phyloP scores from a whole-genome alignment of 2,888 invertebrate genomes.

The Bombyx huttoni region DNA sequence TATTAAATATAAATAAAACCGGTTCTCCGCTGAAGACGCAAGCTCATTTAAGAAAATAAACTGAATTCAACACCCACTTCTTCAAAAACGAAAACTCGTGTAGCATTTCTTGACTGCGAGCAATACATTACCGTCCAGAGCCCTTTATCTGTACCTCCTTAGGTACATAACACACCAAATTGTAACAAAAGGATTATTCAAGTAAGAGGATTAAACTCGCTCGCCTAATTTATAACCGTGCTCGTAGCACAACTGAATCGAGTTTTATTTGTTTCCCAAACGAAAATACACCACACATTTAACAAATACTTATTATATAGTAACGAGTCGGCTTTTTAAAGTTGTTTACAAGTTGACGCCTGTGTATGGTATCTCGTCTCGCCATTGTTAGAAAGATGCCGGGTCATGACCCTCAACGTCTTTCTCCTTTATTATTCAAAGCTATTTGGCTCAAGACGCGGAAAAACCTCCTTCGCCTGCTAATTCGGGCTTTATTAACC shows the following conservation, averaged over 20 bases:
- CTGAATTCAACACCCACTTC: slow-evolving; percentile 4
- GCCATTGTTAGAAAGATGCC: neutral
- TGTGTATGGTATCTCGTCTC: slow-evolving; percentile 4
- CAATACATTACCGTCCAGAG: slow-evolving; percentile 27
- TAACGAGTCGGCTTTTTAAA: slow-evolving; percentile 25
- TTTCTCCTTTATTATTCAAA: slow-evolving; percentile 21
- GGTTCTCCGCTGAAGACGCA: neutral
- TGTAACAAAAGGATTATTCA: slow-evolving; percentile 41
- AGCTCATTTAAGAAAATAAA: neutral
- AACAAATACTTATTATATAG: slow-evolving; percentile 35
- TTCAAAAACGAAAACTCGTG: slow-evolving; percentile 19
- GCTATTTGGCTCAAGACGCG: slow-evolving; percentile 14
- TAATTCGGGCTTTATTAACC: slow-evolving; percentile 52
- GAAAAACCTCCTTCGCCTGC: slow-evolving; percentile 29
- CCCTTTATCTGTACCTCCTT: slow-evolving; percentile 26
- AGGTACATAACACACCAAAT: slow-evolving; percentile 18
- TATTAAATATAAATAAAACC: neutral
- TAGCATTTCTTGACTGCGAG: slow-evolving; percentile 18
- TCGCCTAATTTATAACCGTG: slow-evolving; percentile 36
- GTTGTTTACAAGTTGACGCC: slow-evolving; percentile 31
- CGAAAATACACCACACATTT: slow-evolving; percentile 18
- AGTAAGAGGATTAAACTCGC: slow-evolving; percentile 33
- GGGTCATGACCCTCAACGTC: slow-evolving; percentile 11
- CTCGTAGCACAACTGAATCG: slow-evolving; percentile 17
- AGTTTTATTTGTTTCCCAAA: slow-evolving; percentile 26